Evolutionary conservation across 2,888 invertebrate species (phyloP).

Genomic region (Tinea pellionella): DNA sequence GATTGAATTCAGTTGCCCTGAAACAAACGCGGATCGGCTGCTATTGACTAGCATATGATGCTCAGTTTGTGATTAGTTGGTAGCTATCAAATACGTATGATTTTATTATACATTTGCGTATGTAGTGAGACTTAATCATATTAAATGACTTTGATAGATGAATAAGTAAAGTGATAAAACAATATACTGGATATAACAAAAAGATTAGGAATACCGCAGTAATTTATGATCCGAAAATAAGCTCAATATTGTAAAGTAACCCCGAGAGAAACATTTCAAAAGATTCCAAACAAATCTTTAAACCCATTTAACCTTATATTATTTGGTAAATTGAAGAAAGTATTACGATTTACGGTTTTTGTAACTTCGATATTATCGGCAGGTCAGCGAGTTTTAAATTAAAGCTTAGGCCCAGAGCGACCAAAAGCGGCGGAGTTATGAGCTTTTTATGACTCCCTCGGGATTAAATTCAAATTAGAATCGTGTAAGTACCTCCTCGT

Average conservation of each 20-base stretch:
- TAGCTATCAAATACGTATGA: not conserved
- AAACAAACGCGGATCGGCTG: not conserved
- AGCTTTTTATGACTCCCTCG: conserved; percentile 14
- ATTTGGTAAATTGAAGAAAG: conserved; percentile 2
- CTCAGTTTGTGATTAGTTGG: conserved; percentile 3
- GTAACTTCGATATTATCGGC: conserved; percentile 22
- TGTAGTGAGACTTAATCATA: too few relatives aligned
- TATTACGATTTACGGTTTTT: conserved; percentile 19
- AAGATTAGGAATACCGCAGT: too few relatives aligned
- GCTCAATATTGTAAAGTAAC: not conserved
- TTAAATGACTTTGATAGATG: too few relatives aligned
- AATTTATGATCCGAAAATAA: too few relatives aligned
- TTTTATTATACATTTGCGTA: too few relatives aligned
- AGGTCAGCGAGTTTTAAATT: conserved; percentile 18
- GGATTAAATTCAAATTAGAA: conserved; percentile 18
- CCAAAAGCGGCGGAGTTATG: conserved; percentile 12
- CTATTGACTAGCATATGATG: not conserved
- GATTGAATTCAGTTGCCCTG: not conserved
- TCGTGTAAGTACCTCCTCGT: conserved; percentile 1
- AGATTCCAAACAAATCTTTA: not conserved
- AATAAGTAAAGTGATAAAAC: too few relatives aligned
- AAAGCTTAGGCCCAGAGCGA: conserved; percentile 14
- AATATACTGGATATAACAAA: too few relatives aligned
- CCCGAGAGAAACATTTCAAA: not conserved
- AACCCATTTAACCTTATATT: not conserved